A percentile compares a stretch with the other conserved stretches of the same genome.
These are phyloP conservation scores for Orestias chungarensis DNA, from an alignment of 2,797 vertebrate genomes.

Conservation along the genomic window DNA sequence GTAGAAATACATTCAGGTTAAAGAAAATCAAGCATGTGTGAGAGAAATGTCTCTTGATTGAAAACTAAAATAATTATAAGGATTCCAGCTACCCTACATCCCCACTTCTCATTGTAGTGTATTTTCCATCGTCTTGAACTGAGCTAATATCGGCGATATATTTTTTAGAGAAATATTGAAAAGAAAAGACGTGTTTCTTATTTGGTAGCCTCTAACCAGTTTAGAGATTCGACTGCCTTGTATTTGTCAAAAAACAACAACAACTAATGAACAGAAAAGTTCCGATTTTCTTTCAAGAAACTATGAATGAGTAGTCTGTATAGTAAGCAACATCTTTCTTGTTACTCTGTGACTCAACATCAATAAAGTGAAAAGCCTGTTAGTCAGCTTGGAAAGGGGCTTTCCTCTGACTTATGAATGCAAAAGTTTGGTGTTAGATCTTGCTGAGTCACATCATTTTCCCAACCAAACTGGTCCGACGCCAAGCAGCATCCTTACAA, in stretches of 20 bases:
- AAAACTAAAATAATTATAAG: not conserved
- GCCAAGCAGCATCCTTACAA: constrained; percentile 25
- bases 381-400: constrained; percentile 63
- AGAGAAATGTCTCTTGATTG: not conserved
- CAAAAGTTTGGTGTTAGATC: constrained; percentile 61
- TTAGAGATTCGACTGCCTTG: not conserved
- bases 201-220: not conserved
- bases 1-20: not conserved
- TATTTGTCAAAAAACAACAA: not conserved
- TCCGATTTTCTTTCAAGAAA: constrained; percentile 63
- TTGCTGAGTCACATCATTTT: constrained; percentile 68
- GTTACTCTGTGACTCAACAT: constrained; percentile 76
- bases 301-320: constrained; percentile 77
- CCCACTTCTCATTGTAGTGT: not conserved
- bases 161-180: not conserved
- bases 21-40: not conserved
- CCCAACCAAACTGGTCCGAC: constrained; percentile 51
- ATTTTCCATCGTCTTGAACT: not conserved
- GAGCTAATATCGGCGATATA: not conserved
- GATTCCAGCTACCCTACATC: not conserved
- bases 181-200: not conserved
- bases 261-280: too few relatives aligned
- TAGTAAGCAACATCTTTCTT: constrained; percentile 66
- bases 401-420: constrained; percentile 68
- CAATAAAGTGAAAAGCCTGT: constrained; percentile 73